Conservation (phyloP, 2,888 invertebrate genomes). For the Entomobrya proxima region DNA sequence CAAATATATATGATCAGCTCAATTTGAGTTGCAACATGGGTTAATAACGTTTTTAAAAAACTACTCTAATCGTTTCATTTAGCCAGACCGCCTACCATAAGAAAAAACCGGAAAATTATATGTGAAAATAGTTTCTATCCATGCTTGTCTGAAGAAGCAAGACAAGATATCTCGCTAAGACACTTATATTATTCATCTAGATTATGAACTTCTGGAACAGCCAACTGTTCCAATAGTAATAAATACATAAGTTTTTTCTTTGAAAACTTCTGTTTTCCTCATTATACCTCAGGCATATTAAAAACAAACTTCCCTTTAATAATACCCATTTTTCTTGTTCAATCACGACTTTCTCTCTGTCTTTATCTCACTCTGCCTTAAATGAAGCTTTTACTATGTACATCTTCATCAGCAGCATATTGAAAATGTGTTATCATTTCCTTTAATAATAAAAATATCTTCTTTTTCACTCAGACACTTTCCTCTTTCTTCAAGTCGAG, state of each 20-base stretch:
- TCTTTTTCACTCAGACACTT: slow-evolving; percentile 5
- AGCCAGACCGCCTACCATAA: no score
- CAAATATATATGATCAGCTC: no score
- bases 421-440: slow-evolving; percentile 31
- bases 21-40: no score
- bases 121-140: no score
- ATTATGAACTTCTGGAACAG: background rate
- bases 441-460: slow-evolving; percentile 17
- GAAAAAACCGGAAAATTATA: no score
- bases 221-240: background rate
- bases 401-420: slow-evolving; percentile 12
- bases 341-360: background rate
- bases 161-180: background rate
- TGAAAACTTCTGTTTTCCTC: slow-evolving; percentile 8
- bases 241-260: slow-evolving; percentile 19
- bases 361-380: background rate
- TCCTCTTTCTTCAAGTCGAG: background rate
- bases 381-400: background rate
- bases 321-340: slow-evolving; percentile 15
- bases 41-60: no score
- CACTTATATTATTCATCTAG: background rate
- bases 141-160: no score
- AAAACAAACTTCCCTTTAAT: slow-evolving; percentile 34
- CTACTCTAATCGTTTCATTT: no score
- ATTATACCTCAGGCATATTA: slow-evolving; percentile 10